Conservation (phyloP, 2,797 vertebrate genomes). For the Myripristis jacobus region DNA sequence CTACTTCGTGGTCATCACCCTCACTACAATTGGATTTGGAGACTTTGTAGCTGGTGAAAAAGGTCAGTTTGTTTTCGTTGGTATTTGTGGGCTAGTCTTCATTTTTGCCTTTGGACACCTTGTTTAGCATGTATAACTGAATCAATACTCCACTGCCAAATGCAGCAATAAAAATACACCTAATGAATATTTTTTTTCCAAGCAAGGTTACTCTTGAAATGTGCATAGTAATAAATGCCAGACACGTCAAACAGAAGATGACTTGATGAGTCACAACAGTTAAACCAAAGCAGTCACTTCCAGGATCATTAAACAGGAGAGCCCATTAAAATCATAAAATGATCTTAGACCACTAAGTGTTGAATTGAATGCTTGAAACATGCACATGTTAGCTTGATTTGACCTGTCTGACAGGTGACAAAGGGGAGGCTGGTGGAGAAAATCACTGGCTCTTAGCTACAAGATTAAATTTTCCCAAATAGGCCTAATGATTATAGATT, state of each 20-base stretch:
- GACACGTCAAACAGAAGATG: not conserved
- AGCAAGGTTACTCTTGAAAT: no score
- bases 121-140: conserved; percentile 31
- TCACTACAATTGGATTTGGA: conserved; percentile 98
- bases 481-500: conserved; percentile 69
- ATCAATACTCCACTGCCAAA: conserved; percentile 10
- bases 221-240: not conserved
- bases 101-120: conserved; percentile 29
- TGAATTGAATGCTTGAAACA: no score
- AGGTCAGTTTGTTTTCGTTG: conserved; percentile 45
- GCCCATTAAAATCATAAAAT: no score
- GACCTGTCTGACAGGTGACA: conserved; percentile 40
- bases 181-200: no score
- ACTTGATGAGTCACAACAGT: not conserved
- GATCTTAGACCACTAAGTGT: no score
- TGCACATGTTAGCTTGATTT: conserved; percentile 31
- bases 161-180: no score
- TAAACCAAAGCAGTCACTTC: no score
- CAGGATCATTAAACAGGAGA: no score
- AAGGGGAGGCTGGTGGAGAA: conserved; percentile 54
- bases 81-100: conserved; percentile 25
- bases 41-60: conserved; percentile 96
- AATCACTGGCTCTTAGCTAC: conserved; percentile 61
- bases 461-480: conserved; percentile 56
- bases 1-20: conserved; percentile 98